Evolutionary conservation across 1,140 invertebrate genomes (phyloP).

Genomic region (Pachyrhynchus sulphureomaculatus): DNA sequence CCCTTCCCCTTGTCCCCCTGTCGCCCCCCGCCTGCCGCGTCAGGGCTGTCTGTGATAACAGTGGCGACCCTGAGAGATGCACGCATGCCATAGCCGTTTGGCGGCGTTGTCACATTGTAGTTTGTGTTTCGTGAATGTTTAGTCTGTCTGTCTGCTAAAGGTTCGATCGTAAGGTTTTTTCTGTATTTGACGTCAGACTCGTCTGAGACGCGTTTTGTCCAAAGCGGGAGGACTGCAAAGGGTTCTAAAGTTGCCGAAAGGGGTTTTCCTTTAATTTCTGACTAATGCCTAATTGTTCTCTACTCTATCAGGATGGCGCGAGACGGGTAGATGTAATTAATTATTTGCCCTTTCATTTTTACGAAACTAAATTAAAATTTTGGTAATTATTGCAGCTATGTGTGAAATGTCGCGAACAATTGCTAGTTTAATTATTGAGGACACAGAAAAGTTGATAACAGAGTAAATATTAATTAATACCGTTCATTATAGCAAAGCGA

Average conservation of each 20-base stretch:
- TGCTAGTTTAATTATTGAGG: too few relatives aligned
- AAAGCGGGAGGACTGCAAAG: background rate
- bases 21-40: constrained; percentile 15
- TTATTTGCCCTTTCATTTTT: too few relatives aligned
- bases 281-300: background rate
- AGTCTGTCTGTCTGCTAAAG: constrained; percentile 13
- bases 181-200: background rate
- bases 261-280: background rate
- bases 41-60: constrained; percentile 43
- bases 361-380: background rate
- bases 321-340: too few relatives aligned
- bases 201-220: constrained; percentile 1
- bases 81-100: constrained; percentile 27
- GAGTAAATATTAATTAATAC: too few relatives aligned
- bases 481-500: too few relatives aligned
- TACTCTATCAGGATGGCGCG: background rate
- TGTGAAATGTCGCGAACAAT: too few relatives aligned
- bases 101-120: constrained; percentile 17
- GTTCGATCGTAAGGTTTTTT: background rate
- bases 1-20: constrained; percentile 14
- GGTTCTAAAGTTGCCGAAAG: constrained; percentile 2
- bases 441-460: too few relatives aligned
- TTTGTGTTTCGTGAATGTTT: constrained; percentile 9
- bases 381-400: too few relatives aligned
- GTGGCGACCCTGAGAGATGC: constrained; percentile 43